phyloP scores from a whole-genome alignment of 2,888 invertebrate species.

The Ophioninae sp. region DNA sequence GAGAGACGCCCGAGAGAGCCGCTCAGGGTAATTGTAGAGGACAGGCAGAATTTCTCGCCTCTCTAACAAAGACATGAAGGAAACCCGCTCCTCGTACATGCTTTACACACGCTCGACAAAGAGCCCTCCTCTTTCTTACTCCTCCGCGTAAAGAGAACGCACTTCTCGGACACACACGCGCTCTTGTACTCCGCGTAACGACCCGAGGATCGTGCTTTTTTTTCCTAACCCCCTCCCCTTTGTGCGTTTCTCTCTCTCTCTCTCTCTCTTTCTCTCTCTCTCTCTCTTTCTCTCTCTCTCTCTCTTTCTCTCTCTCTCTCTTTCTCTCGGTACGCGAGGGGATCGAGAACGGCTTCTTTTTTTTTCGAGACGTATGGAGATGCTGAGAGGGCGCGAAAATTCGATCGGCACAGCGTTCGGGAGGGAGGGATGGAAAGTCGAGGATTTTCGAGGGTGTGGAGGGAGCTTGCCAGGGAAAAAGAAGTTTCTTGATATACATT shows the following conservation, averaged over 20 bases:
- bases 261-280: slow-evolving; percentile 8
- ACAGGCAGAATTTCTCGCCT: slow-evolving; percentile 80
- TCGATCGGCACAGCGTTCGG: not conserved
- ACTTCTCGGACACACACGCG: not conserved
- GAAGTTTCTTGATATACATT: too few species aligned
- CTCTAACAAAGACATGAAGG: slow-evolving; percentile 79
- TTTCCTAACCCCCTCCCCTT: slow-evolving; percentile 10
- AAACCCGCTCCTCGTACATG: slow-evolving; percentile 65
- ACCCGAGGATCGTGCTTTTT: not conserved
- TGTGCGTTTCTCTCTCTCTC: slow-evolving; percentile 19
- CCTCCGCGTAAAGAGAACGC: slow-evolving; percentile 3
- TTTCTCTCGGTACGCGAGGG: slow-evolving; percentile 17
- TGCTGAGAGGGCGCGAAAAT: slow-evolving; percentile 5
- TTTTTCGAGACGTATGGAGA: not conserved
- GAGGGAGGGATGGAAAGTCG: not conserved
- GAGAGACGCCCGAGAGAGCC: slow-evolving; percentile 53
- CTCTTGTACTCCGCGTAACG: slow-evolving; percentile 9
- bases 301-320: not conserved
- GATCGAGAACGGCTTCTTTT: slow-evolving; percentile 6
- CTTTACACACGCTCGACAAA: slow-evolving; percentile 55
- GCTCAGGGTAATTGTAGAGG: slow-evolving; percentile 75
- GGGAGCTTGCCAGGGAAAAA: too few species aligned
- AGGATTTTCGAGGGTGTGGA: not conserved
- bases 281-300: not conserved
- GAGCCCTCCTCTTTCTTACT: slow-evolving; percentile 43